phyloP scores from a whole-genome alignment of 1,140 invertebrate genomes.

The Microplitis mediator region DNA sequence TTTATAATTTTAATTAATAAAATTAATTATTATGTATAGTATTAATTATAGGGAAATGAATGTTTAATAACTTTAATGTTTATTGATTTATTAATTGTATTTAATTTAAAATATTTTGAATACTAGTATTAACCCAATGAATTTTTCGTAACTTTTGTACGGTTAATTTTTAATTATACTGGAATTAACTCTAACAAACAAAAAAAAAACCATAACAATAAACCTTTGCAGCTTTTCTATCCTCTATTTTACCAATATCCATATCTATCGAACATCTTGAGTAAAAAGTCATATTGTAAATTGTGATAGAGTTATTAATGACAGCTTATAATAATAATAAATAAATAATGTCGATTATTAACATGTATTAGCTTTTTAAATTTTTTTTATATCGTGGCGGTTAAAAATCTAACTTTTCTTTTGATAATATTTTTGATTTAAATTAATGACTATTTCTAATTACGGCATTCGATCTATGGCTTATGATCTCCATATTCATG shows the following conservation, averaged over 20 bases:
- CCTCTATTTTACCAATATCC: slow-evolving; percentile 23
- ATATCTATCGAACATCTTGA: slow-evolving; percentile 18
- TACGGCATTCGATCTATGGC: too few relatives aligned
- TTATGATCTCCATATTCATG: too few relatives aligned
- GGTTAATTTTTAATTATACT: slow-evolving; percentile 32
- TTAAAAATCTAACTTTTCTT: not conserved
- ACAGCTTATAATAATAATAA: slow-evolving; percentile 42
- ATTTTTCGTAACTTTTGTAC: slow-evolving; percentile 46
- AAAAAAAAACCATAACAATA: slow-evolving; percentile 19
- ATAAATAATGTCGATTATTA: slow-evolving; percentile 44
- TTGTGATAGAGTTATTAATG: slow-evolving; percentile 48
- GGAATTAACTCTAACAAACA: slow-evolving; percentile 22
- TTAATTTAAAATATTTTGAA: slow-evolving; percentile 30
- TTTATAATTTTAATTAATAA: too few relatives aligned
- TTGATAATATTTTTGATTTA: not conserved
- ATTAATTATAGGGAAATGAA: too few relatives aligned
- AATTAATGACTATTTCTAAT: too few relatives aligned
- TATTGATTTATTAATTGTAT: not conserved
- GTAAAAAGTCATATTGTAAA: slow-evolving; percentile 33
- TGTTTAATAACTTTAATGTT: not conserved
- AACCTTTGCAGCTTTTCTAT: slow-evolving; percentile 34
- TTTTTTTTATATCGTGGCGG: too few relatives aligned
- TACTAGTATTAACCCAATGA: slow-evolving; percentile 40
- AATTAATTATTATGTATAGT: too few relatives aligned
- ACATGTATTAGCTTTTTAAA: slow-evolving; percentile 9